A percentile compares a stretch with the other conserved stretches of the same genome.
Evolutionary conservation across 1,140 invertebrate genomes (phyloP).

Genomic region (Psix sp.): DNA sequence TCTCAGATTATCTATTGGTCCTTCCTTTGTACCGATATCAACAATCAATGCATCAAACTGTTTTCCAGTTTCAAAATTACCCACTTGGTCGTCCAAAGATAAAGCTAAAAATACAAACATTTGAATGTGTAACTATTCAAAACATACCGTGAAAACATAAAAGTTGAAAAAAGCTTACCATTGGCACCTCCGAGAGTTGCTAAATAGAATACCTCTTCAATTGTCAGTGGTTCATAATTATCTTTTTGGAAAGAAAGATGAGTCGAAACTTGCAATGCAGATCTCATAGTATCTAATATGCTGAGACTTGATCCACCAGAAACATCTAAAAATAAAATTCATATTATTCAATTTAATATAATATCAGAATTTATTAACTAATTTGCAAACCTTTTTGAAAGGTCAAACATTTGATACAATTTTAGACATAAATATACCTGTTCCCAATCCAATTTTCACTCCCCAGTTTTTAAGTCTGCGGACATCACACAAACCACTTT

Average conservation of each 20-base stretch:
- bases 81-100: slow-evolving; percentile 83
- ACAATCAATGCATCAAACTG: slow-evolving; percentile 90
- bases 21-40: slow-evolving; percentile 78
- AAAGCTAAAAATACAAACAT: slow-evolving; percentile 79
- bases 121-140: too few relatives aligned
- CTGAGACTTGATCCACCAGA: slow-evolving; percentile 87
- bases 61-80: slow-evolving; percentile 88
- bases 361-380: neutral
- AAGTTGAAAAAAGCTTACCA: slow-evolving; percentile 26
- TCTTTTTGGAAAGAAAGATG: slow-evolving; percentile 78
- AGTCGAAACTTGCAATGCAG: slow-evolving; percentile 85
- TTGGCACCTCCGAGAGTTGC: slow-evolving; percentile 90
- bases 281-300: slow-evolving; percentile 86
- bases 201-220: slow-evolving; percentile 88
- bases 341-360: slow-evolving; percentile 5
- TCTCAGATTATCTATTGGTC: slow-evolving; percentile 78
- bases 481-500: slow-evolving; percentile 90
- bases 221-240: slow-evolving; percentile 80
- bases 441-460: slow-evolving; percentile 89
- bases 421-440: slow-evolving; percentile 79
- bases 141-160: neutral
- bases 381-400: too few relatives aligned
- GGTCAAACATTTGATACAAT: too few relatives aligned
- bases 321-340: slow-evolving; percentile 81
- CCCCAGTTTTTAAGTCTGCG: slow-evolving; percentile 80